Evolutionary conservation across 1,140 invertebrate species (phyloP).

Genomic region (Brachionus plicatilis): DNA sequence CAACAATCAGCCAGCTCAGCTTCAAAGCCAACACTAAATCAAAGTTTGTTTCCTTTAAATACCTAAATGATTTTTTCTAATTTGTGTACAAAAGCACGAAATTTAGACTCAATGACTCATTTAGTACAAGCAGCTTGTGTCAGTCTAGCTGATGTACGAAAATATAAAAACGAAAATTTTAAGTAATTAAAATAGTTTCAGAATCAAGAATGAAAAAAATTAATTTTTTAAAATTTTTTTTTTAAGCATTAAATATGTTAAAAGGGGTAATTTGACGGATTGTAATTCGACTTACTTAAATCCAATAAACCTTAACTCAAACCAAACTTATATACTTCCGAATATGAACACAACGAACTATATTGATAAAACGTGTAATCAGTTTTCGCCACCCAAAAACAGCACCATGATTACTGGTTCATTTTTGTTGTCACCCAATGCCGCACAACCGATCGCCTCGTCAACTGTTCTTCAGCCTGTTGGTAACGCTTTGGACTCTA

Average conservation of each 20-base stretch:
- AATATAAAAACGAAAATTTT: slow-evolving; percentile 33
- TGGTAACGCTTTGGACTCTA: neutral
- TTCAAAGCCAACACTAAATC: neutral
- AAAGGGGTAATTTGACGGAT: neutral
- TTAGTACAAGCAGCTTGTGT: slow-evolving; percentile 38
- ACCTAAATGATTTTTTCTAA: neutral
- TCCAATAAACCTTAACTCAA: slow-evolving; percentile 17
- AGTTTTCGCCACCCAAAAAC: slow-evolving; percentile 11
- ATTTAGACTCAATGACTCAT: slow-evolving; percentile 38
- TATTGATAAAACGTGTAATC: neutral
- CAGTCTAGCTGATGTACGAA: slow-evolving; percentile 32
- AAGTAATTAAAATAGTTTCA: neutral
- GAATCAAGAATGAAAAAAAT: neutral
- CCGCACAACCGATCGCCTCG: slow-evolving; percentile 15
- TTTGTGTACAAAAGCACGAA: slow-evolving; percentile 7
- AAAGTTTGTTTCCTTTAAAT: neutral
- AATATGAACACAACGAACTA: neutral
- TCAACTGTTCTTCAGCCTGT: slow-evolving; percentile 9
- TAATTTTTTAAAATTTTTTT: neutral
- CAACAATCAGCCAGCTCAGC: neutral
- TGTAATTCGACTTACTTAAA: slow-evolving; percentile 4
- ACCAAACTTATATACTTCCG: neutral
- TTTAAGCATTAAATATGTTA: slow-evolving; percentile 13
- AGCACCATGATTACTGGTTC: slow-evolving; percentile 12
- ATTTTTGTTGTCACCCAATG: neutral